Percentiles rank a stretch among this genome's conserved stretches.
These are phyloP conservation scores for Thamnophis elegans DNA, from an alignment of 2,797 vertebrate genomes.

Conservation along the genomic window DNA sequence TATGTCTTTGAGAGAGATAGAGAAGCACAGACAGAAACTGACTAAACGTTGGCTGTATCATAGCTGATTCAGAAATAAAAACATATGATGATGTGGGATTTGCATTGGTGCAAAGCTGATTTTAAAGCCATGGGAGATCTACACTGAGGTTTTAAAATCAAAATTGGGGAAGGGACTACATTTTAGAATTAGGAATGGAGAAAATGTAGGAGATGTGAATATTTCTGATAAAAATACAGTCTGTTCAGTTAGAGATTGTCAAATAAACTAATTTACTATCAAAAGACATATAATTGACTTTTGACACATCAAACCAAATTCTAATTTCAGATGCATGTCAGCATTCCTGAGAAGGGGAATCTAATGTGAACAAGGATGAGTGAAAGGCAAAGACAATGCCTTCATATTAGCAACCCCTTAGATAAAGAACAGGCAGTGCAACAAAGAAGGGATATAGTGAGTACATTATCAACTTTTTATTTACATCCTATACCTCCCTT, in stretches of 20 bases:
- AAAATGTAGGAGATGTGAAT: slow-evolving; percentile 17
- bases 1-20: neutral
- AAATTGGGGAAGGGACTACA: neutral
- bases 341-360: neutral
- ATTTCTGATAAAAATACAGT: slow-evolving; percentile 27
- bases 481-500: neutral
- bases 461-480: neutral
- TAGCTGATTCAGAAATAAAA: neutral
- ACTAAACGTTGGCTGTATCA: neutral
- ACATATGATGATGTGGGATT: neutral
- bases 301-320: slow-evolving; percentile 21
- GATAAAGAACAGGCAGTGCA: neutral
- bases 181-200: neutral
- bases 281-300: neutral
- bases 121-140: neutral
- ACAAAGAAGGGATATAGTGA: neutral
- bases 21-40: neutral
- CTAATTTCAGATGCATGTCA: neutral
- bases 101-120: neutral
- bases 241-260: slow-evolving; percentile 20
- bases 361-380: neutral
- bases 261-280: slow-evolving; percentile 12
- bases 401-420: neutral
- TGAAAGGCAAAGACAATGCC: neutral
- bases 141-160: neutral